Percentiles rank a stretch among this genome's conserved stretches.
These are phyloP conservation scores for Ceratina japonica DNA, from an alignment of 1,140 invertebrate species.

Conservation along the genomic window DNA sequence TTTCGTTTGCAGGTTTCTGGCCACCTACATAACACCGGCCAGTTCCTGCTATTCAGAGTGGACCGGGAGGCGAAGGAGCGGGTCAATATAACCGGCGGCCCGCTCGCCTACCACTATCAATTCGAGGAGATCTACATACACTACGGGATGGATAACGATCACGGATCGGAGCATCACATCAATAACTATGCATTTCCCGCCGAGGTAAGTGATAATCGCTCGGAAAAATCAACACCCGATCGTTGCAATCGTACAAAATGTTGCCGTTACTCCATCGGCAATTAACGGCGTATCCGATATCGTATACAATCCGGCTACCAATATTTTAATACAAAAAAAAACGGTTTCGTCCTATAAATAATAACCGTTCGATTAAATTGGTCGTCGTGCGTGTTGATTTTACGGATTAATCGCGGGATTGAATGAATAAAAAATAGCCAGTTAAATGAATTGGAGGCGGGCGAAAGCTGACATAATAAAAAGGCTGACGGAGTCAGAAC, in stretches of 20 bases:
- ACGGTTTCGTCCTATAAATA: no score
- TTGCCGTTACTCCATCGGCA: background rate
- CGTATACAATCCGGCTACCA: no score
- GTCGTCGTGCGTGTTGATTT: no score
- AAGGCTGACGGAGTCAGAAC: no score
- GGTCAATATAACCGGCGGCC: conserved; percentile 96
- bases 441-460: no score
- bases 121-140: conserved; percentile 97
- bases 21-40: conserved; percentile 92
- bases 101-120: conserved; percentile 95
- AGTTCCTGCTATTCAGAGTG: conserved; percentile 93
- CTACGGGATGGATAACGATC: conserved; percentile 91
- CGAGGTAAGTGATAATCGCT: conserved; percentile 85
- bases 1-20: conserved; percentile 87
- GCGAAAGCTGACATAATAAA: no score
- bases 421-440: no score
- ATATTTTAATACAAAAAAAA: no score
- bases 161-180: conserved; percentile 96
- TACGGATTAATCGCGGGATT: no score
- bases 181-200: conserved; percentile 96
- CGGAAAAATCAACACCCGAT: background rate
- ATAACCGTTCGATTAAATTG: no score
- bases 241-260: no score
- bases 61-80: conserved; percentile 91
- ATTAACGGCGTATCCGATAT: no score